phyloP scores from a whole-genome alignment of 2,797 vertebrate genomes.

The Ceryle rudis region DNA sequence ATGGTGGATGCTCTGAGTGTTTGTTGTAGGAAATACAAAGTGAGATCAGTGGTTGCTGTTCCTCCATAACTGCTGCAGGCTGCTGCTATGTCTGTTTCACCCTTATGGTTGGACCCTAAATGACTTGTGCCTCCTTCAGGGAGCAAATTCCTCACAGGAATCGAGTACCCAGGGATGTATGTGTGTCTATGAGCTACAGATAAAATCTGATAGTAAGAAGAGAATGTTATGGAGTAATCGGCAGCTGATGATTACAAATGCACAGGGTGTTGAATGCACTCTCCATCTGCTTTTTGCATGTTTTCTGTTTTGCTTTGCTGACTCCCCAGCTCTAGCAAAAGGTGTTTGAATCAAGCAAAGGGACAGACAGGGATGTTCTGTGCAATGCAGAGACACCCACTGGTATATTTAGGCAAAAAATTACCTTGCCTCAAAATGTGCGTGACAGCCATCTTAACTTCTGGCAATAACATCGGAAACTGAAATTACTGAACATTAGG shows the following conservation, averaged over 20 bases:
- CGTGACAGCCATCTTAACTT: slow-evolving; percentile 66
- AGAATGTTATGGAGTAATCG: background rate
- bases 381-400: slow-evolving; percentile 64
- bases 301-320: background rate
- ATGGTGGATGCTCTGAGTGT: background rate
- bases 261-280: background rate
- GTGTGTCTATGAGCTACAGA: background rate
- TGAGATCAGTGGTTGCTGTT: background rate
- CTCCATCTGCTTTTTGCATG: background rate
- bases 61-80: background rate
- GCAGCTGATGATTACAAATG: background rate
- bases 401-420: slow-evolving; percentile 38
- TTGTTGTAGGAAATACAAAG: background rate
- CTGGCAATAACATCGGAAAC: background rate
- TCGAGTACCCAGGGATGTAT: background rate
- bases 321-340: background rate
- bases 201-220: background rate
- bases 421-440: background rate
- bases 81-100: background rate
- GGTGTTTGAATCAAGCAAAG: background rate
- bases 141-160: background rate
- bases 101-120: background rate
- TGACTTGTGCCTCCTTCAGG: background rate
- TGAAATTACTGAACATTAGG: background rate
- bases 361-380: background rate